Evolutionary conservation across 1,140 invertebrate genomes (phyloP).

Genomic region (Drosophila santomea): DNA sequence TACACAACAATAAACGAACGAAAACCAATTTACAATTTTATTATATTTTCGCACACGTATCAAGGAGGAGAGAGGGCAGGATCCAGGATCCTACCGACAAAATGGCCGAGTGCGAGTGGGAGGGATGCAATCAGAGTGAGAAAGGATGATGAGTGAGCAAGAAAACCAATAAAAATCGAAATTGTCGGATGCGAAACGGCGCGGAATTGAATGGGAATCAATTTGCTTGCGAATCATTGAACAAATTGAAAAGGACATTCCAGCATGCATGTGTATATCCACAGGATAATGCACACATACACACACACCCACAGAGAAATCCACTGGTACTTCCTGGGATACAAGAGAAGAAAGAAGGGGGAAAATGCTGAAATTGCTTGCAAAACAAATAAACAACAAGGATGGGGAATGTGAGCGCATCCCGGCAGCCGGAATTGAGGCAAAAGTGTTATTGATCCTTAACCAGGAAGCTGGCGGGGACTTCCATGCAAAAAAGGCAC

Average conservation of each 20-base stretch:
- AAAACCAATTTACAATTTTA: slow-evolving; percentile 83
- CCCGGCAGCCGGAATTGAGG: slow-evolving; percentile 66
- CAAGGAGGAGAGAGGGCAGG: slow-evolving; percentile 4
- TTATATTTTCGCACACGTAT: slow-evolving; percentile 70
- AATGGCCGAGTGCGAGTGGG: slow-evolving; percentile 64
- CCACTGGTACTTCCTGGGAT: neutral
- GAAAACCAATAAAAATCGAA: slow-evolving; percentile 82
- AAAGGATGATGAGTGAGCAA: slow-evolving; percentile 18
- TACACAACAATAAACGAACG: slow-evolving; percentile 77
- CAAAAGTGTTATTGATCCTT: slow-evolving; percentile 84
- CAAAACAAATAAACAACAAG: slow-evolving; percentile 77
- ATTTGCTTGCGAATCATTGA: slow-evolving; percentile 84
- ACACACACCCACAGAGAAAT: neutral
- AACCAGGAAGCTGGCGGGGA: slow-evolving; percentile 33
- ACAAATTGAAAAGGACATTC: slow-evolving; percentile 82
- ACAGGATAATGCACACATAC: slow-evolving; percentile 39
- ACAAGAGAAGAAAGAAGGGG: neutral
- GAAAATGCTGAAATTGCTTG: slow-evolving; percentile 75
- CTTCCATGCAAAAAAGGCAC: slow-evolving; percentile 70
- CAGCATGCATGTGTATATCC: slow-evolving; percentile 50
- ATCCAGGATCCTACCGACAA: slow-evolving; percentile 45
- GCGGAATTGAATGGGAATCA: slow-evolving; percentile 84
- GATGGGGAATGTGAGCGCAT: slow-evolving; percentile 25
- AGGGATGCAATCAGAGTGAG: slow-evolving; percentile 13
- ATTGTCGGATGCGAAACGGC: slow-evolving; percentile 80